These are phyloP conservation scores for Apostichopus japonicus DNA, from an alignment of 35 echinoderm and acorn worm species.

Conservation along the genomic window DNA sequence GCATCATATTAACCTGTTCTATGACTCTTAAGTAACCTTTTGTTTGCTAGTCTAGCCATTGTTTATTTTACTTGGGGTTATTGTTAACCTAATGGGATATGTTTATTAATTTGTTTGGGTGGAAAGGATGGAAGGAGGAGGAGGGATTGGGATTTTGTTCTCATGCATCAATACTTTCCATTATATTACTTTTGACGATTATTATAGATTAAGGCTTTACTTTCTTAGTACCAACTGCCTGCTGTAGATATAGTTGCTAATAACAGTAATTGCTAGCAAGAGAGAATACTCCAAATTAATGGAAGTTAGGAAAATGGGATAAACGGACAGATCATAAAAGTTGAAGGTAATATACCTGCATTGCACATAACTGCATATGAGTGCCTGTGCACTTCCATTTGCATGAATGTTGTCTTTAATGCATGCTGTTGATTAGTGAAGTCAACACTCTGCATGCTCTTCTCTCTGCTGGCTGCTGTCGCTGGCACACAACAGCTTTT, in stretches of 20 bases:
- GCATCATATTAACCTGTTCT: too few species aligned
- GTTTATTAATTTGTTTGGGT: too few species aligned
- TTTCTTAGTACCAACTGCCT: background rate
- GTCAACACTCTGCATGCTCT: constrained; percentile 19
- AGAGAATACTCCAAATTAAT: background rate
- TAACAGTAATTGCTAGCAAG: background rate
- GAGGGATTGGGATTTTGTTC: too few species aligned
- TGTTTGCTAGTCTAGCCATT: background rate
- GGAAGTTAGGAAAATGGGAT: background rate
- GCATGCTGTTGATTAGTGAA: background rate
- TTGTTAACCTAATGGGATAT: background rate
- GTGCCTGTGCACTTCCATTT: constrained; percentile 9
- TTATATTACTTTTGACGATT: too few species aligned
- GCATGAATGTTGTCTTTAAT: background rate
- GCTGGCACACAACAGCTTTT: background rate
- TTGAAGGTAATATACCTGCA: background rate
- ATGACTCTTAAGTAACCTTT: background rate
- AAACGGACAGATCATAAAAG: background rate
- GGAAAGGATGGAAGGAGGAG: too few species aligned
- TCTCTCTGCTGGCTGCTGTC: background rate
- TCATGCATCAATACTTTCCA: too few species aligned
- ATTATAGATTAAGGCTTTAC: background rate
- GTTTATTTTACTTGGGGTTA: background rate
- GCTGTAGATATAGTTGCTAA: background rate
- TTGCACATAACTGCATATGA: constrained; percentile 21